A percentile compares a stretch with the other conserved stretches of the same genome.
These are phyloP conservation scores for Bombus soroeensis DNA, from an alignment of 1,140 invertebrate genomes.

Conservation along the genomic window DNA sequence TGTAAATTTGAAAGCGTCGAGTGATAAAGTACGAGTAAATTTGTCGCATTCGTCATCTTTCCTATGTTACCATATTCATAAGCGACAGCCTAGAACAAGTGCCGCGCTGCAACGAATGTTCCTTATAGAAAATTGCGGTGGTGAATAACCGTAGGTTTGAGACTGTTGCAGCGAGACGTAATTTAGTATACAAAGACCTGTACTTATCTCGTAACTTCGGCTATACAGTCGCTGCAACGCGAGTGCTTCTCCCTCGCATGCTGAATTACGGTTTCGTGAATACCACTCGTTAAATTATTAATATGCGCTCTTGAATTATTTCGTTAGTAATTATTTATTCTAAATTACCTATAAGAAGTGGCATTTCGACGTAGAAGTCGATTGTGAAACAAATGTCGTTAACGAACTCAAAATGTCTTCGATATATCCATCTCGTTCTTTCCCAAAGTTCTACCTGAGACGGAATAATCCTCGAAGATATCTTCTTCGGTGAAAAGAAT, in stretches of 20 bases:
- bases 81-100: not conserved
- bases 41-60: not conserved
- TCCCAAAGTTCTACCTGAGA: not conserved
- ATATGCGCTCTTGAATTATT: not conserved
- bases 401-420: not conserved
- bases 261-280: slow-evolving; percentile 14
- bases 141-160: not conserved
- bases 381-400: not conserved
- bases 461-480: not conserved
- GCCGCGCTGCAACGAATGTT: not conserved
- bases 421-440: not conserved
- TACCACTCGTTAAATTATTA: slow-evolving; percentile 10
- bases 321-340: not conserved
- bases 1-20: not conserved
- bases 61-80: not conserved
- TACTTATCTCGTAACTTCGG: slow-evolving; percentile 30
- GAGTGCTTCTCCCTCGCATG: not conserved
- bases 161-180: not conserved
- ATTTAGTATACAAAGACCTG: slow-evolving; percentile 22
- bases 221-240: not conserved
- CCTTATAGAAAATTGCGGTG: not conserved
- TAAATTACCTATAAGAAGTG: not conserved
- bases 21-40: not conserved
- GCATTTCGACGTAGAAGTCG: not conserved
- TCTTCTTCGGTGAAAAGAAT: not conserved